Evolutionary conservation across 1,140 invertebrate genomes (phyloP).

Genomic region (silkworm (Bombyx mori)): ASM3026992v2 NC_085128.1:10499501-10500000

Average conservation of each 20-base stretch:
- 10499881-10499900: slow-evolving; percentile 18
- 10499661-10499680: slow-evolving; percentile 45
- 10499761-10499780: slow-evolving; percentile 34
- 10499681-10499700: slow-evolving; percentile 27
- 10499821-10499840: slow-evolving; percentile 26
- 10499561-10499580: no score
- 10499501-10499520: no score
- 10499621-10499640: slow-evolving; percentile 37
- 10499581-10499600: no score
- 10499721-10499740: slow-evolving; percentile 50
- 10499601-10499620: no score
- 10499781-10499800: slow-evolving; percentile 33
- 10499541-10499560: no score
- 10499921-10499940: slow-evolving; percentile 23
- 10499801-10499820: slow-evolving; percentile 34
- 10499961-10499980: slow-evolving; percentile 46
- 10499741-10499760: slow-evolving; percentile 49
- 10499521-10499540: no score
- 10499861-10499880: slow-evolving; percentile 11
- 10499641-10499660: slow-evolving; percentile 42
- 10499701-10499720: slow-evolving; percentile 44
- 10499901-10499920: slow-evolving; percentile 16
- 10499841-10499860: slow-evolving; percentile 10
- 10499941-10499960: slow-evolving; percentile 40
- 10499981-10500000: slow-evolving; percentile 34